phyloP scores from a whole-genome alignment of 1,140 invertebrate genomes.

The Neodiprion fabricii region DNA sequence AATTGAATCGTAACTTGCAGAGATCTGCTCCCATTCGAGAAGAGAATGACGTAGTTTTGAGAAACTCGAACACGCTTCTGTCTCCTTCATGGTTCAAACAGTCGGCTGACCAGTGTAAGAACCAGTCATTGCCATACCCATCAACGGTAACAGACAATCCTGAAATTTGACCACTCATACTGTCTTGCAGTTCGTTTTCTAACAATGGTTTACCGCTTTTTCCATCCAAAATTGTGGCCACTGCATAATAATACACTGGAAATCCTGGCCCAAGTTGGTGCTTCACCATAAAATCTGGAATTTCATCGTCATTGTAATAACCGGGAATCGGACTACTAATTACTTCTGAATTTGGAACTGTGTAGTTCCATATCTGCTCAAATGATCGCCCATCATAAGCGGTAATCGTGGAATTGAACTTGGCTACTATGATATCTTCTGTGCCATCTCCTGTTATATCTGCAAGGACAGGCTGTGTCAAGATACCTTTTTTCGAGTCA shows the following conservation, averaged over 20 bases:
- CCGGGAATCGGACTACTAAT: conserved; percentile 80
- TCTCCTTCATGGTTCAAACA: conserved; percentile 65
- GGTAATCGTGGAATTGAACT: conserved; percentile 76
- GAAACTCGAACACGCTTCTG: conserved; percentile 48
- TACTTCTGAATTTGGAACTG: conserved; percentile 68
- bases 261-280: conserved; percentile 78
- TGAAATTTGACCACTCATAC: conserved; percentile 71
- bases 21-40: conserved; percentile 72
- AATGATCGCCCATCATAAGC: conserved; percentile 77
- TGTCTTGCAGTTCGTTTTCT: conserved; percentile 70
- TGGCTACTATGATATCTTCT: conserved; percentile 76
- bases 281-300: conserved; percentile 86
- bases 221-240: conserved; percentile 74
- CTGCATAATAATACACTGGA: conserved; percentile 78
- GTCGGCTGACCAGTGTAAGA: conserved; percentile 76
- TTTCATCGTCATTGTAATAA: conserved; percentile 80
- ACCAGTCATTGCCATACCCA: conserved; percentile 74
- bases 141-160: conserved; percentile 71
- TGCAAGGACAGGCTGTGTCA: conserved; percentile 74
- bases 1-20: conserved; percentile 77
- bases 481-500: conserved; percentile 61
- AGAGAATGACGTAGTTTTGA: conserved; percentile 67
- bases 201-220: conserved; percentile 72
- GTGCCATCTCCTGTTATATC: conserved; percentile 79
- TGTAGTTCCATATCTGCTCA: conserved; percentile 75